Evolutionary conservation across 2,113 vertebrate genomes (phyloP), one percentile per base, ranked within the genome.

Genomic region (Pipa parva): DNA sequence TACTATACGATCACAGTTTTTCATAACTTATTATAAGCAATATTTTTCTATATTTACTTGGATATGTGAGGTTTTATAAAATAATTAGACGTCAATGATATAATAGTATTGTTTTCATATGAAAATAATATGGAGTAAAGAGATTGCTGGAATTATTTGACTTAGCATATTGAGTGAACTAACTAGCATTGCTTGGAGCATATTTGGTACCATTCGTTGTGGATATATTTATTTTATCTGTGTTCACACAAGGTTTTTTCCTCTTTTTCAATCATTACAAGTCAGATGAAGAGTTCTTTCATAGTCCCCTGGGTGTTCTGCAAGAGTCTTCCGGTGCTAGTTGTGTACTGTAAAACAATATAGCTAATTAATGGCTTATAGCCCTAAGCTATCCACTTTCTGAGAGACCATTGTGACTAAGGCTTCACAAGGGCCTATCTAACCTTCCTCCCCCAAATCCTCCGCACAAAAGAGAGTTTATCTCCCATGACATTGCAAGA

Each of bases 321-420:
- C 33, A 54, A 54, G 33, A 70, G 33, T 70, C 49, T 60, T 70
- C 66, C 66, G 57, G 66, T 61, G 36, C 57, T 27, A 52, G 57
- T 54, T 54, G 66, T 61, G 54, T 61, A 70, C 66, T 70, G 66
- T 70, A 70, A 70, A 70, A 70, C 66, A 70, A 70, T 70, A 70
- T 70, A 61, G 57, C 66, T 70, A 70, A 70, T 70, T 70, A 70
- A 49, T 60, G 66, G 66, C 66, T 70, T 70, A 70, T 61, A 70
- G 66, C 66, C 57, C 33, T 54, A 70, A 70, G 66, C 66, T 61
- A 70, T 70, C 48, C 66, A 54, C 66, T 54, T 48, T 70, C 31
- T 67, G 61, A 70, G 66, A 31, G 48, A 45, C 33, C 58, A 61
- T 70, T 70, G 66, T 70, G 49, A 52, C 48, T 69, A 18, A 29